Evolutionary conservation across 2,797 vertebrate species (phyloP).

Genomic region (Chromobotia macracanthus): DNA sequence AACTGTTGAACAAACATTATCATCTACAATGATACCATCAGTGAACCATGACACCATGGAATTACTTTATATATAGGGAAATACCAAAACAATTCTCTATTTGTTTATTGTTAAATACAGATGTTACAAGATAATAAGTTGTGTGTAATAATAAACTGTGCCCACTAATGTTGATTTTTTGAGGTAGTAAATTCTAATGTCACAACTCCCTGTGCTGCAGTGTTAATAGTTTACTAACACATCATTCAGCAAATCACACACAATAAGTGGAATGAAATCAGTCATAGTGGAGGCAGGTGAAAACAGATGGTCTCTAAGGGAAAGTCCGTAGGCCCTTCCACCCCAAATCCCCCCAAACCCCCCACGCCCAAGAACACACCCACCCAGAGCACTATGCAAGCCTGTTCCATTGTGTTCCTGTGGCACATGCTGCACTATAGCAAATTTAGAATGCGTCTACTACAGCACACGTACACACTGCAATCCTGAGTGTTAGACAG

Average conservation of each 20-base stretch:
- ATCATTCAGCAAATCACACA: conserved; percentile 12
- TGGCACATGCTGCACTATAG: conserved; percentile 56
- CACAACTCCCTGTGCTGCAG: not conserved
- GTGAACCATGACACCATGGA: not conserved
- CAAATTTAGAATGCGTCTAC: conserved; percentile 61
- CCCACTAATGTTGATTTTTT: not conserved
- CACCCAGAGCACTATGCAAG: conserved; percentile 24
- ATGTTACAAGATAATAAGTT: not conserved
- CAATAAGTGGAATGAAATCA: conserved; percentile 27
- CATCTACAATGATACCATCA: not conserved
- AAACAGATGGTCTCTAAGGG: conserved; percentile 7
- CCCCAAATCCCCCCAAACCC: too few species aligned
- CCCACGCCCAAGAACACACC: not conserved
- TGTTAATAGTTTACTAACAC: not conserved
- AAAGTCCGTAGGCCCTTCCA: conserved; percentile 5
- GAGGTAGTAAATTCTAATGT: conserved; percentile 21
- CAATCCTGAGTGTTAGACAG: conserved; percentile 12
- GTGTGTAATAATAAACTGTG: not conserved
- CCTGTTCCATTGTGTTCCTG: conserved; percentile 63
- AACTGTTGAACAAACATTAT: not conserved
- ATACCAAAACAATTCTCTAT: not conserved
- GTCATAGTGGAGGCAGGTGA: conserved; percentile 8
- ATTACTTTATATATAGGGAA: not conserved
- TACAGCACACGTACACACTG: conserved; percentile 59
- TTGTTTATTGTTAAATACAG: not conserved